Base-by-base conservation (phyloP, 2,797 vertebrate genomes). In the Pachyuromys duprasi region DNA sequence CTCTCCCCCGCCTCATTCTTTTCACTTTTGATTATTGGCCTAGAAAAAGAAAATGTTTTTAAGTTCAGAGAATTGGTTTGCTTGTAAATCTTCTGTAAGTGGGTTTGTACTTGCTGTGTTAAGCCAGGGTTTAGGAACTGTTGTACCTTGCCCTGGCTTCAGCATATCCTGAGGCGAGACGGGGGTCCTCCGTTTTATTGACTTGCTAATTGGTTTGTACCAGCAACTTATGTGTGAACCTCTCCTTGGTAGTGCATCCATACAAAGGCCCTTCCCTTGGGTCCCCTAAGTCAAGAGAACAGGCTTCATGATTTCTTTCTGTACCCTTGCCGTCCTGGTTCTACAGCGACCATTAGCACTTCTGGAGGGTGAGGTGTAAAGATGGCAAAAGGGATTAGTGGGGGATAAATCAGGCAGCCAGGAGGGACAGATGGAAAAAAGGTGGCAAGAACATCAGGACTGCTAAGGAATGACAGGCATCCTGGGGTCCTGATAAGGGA, bases 21-120 rank as follows among this genome's bases (percentile, higher is more conserved):
- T 93, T 53, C 39, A 42, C 72, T 90, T 96, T 89, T 91, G 55
- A 94, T 90, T 83, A 84, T 45, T 65, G 86, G 42, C 76, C 63
- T 96, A 80, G 76, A n/a, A 67, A 76, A 65, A 62, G 62, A 81
- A 55, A 53, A 22, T 90, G 80, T 96, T 80, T 72, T 75, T 33
- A 84, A 84, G 63, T 67, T 67, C 20, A 55, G 76, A 90, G 74
- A 94, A 65, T 69, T 67, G 63, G 36, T 63, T 76, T 90, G 39
- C 91, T 72, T 15, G 8, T 75, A n/a, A 39, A 74, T 86, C 63
- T 67, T 53, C 75, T 39, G 11, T 49, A 33, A 18, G 39, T 63
- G 74, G 22, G 15, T 53, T 13, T 33, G 63, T 17, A 4, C 39
- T 81, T 57, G 28, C 45, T 13, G 3, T 45, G 8, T 45, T 9